These are phyloP conservation scores for Reticulitermes speratus DNA, from an alignment of 1,140 invertebrate species.

Conservation along the genomic window DNA sequence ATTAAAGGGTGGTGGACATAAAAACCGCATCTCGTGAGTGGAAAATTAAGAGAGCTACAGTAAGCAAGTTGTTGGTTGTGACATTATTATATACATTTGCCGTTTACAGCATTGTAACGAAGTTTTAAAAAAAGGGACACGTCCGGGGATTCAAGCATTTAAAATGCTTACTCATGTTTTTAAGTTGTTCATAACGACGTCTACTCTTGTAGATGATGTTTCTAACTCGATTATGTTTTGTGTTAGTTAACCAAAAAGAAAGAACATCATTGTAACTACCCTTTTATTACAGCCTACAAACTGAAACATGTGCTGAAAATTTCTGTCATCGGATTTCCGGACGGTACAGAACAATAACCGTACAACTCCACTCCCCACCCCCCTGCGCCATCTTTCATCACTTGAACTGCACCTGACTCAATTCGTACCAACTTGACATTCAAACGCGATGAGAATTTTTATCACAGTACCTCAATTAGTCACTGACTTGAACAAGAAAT, in stretches of 20 bases:
- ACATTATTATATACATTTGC: background rate
- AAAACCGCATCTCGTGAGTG: background rate
- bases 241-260: background rate
- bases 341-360: background rate
- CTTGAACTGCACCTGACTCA: background rate
- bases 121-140: background rate
- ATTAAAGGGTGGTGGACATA: no score
- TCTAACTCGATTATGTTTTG: background rate
- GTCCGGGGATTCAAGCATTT: background rate
- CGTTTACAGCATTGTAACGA: background rate
- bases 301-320: background rate
- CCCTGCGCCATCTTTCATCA: background rate
- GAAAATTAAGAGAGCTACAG: background rate
- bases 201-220: background rate
- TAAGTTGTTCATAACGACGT: slow-evolving; percentile 6
- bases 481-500: no score
- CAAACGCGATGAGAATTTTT: background rate
- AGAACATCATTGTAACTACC: background rate
- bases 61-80: background rate
- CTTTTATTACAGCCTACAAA: background rate
- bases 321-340: background rate
- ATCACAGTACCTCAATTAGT: background rate
- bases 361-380: background rate
- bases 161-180: slow-evolving; percentile 9
- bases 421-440: background rate